Evolutionary conservation across 2,113 vertebrate genomes (phyloP).

Genomic region (Aegithalos caudatus): DNA sequence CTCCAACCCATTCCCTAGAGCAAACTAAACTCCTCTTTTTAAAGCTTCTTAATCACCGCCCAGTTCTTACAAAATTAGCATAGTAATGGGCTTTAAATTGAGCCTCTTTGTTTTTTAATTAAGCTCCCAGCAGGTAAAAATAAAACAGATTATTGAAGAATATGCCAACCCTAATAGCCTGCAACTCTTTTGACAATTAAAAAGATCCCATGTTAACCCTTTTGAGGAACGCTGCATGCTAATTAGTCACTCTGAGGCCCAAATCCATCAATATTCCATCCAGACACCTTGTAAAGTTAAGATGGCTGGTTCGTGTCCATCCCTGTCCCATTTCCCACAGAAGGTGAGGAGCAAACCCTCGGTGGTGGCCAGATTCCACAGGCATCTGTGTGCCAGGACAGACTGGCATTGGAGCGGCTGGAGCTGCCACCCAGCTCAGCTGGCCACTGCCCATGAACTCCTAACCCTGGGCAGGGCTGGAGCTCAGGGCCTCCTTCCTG

Average conservation of each 20-base stretch:
- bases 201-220: constrained; percentile 79
- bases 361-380: fast-evolving
- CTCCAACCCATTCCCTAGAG: constrained; percentile 84
- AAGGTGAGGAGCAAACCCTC: background rate
- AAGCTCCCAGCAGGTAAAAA: constrained; percentile 99
- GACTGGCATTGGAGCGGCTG: fast-evolving
- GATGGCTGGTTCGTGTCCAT: background rate
- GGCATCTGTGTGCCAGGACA: background rate
- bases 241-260: constrained; percentile 48
- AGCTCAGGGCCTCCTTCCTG: background rate
- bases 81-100: constrained; percentile 99
- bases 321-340: fast-evolving
- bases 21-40: constrained; percentile 87
- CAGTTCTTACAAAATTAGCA: constrained; percentile 96
- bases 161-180: constrained; percentile 92
- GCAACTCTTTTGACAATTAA: constrained; percentile 86
- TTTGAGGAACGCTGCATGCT: constrained; percentile 51
- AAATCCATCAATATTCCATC: constrained; percentile 1
- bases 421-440: background rate
- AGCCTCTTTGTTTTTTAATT: constrained; percentile 99
- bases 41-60: constrained; percentile 98
- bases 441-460: background rate
- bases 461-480: fast-evolving
- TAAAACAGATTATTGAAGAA: constrained; percentile 98
- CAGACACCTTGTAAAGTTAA: background rate